These are phyloP conservation scores for Corythaixoides concolor DNA, from an alignment of 2,113 vertebrate species.

Conservation along the genomic window DNA sequence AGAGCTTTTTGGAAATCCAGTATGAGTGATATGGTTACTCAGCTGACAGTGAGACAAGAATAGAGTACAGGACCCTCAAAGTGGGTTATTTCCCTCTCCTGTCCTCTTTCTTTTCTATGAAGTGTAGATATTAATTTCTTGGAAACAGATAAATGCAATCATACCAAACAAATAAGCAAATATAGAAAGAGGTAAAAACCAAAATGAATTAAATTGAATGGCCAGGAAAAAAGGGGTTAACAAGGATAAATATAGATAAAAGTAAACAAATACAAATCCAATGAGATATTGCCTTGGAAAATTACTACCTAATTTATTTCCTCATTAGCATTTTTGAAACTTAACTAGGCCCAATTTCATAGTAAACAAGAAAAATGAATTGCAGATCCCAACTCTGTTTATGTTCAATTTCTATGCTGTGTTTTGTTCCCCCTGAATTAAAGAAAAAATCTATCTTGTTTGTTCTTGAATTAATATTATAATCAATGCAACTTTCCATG, in stretches of 20 bases:
- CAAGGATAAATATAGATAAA: slow-evolving; percentile 26
- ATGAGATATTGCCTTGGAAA: slow-evolving; percentile 44
- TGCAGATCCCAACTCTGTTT: slow-evolving; percentile 36
- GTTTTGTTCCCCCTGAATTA: slow-evolving; percentile 23
- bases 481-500: slow-evolving; percentile 33
- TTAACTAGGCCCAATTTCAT: slow-evolving; percentile 42
- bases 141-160: not conserved
- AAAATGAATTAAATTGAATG: not conserved
- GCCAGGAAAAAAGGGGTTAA: not conserved
- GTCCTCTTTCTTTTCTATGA: not conserved
- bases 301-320: slow-evolving; percentile 55
- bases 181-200: rapidly evolving
- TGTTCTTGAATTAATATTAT: slow-evolving; percentile 37
- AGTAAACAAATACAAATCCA: slow-evolving; percentile 42
- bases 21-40: not conserved
- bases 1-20: not conserved
- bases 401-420: slow-evolving; percentile 32
- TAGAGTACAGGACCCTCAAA: not conserved
- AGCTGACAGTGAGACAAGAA: not conserved
- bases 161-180: not conserved
- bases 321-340: slow-evolving; percentile 58
- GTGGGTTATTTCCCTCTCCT: not conserved
- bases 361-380: slow-evolving; percentile 54
- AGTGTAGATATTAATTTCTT: not conserved
- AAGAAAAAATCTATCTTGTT: not conserved